Evolutionary conservation across 2,113 vertebrate genomes (phyloP).

Genomic region (Cryptoleucopteryx plumbea): DNA sequence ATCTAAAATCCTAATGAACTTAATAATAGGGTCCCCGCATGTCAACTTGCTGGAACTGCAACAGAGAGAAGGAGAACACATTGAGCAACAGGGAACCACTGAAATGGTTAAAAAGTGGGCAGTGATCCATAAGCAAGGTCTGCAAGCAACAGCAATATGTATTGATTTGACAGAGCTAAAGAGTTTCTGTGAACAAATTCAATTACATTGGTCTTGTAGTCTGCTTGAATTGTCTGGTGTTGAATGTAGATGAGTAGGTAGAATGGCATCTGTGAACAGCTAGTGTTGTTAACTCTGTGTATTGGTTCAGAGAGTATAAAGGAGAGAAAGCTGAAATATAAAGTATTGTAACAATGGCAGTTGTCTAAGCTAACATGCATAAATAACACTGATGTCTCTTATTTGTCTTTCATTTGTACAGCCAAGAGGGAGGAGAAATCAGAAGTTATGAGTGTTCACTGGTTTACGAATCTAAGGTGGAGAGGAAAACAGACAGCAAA

Average conservation of each 20-base stretch:
- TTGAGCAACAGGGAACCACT: background rate
- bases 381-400: background rate
- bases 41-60: background rate
- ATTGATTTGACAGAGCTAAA: background rate
- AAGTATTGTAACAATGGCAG: background rate
- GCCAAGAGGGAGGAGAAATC: conserved; percentile 56
- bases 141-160: background rate
- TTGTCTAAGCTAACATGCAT: background rate
- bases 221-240: background rate
- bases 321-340: background rate
- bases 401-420: conserved; percentile 48
- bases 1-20: background rate
- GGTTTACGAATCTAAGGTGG: conserved; percentile 53
- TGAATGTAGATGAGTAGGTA: background rate
- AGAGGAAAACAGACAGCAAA: conserved; percentile 18
- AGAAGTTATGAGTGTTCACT: conserved; percentile 15
- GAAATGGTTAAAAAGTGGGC: background rate
- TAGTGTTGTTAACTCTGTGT: background rate
- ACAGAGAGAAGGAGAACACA: background rate
- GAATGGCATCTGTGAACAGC: background rate
- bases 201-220: background rate
- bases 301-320: background rate
- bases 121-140: background rate
- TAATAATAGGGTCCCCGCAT: background rate
- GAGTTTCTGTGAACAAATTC: background rate